Conservation (phyloP, 2,797 vertebrate species). For the Phaenicophaeus curvirostris region DNA sequence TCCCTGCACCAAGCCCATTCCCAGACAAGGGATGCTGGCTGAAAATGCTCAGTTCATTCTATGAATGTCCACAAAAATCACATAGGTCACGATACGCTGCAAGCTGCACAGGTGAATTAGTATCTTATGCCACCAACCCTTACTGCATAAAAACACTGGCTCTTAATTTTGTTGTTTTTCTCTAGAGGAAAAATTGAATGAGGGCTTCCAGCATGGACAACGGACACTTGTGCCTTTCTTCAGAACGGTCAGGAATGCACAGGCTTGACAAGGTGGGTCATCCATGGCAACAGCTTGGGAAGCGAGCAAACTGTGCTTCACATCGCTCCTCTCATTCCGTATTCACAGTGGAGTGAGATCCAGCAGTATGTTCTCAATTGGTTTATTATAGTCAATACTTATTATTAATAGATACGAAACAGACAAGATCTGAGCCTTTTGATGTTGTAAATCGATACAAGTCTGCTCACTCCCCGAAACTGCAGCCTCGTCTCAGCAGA, state of each 20-base stretch:
- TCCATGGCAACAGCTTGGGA: not conserved
- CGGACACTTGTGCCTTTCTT: not conserved
- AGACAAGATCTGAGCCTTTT: conserved; percentile 14
- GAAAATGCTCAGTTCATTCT: not conserved
- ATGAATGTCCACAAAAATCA: not conserved
- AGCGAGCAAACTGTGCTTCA: not conserved
- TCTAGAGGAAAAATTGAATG: not conserved
- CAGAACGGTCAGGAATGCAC: not conserved
- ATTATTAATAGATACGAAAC: conserved; percentile 59
- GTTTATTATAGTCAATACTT: conserved; percentile 52
- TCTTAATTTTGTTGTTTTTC: not conserved
- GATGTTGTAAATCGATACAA: conserved; percentile 22
- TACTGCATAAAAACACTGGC: not conserved
- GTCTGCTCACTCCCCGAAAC: not conserved
- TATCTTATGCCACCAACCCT: not conserved
- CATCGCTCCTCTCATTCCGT: not conserved
- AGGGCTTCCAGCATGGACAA: not conserved
- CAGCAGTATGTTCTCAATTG: not conserved
- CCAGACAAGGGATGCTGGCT: not conserved
- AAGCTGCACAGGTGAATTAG: not conserved
- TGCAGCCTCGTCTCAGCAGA: not conserved
- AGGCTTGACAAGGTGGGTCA: not conserved
- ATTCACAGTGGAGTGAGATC: not conserved
- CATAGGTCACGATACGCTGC: not conserved
- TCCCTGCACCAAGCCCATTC: not conserved